These are phyloP conservation scores for Drosophila greeni DNA, from an alignment of 2,888 invertebrate genomes.

Conservation along the genomic window DNA sequence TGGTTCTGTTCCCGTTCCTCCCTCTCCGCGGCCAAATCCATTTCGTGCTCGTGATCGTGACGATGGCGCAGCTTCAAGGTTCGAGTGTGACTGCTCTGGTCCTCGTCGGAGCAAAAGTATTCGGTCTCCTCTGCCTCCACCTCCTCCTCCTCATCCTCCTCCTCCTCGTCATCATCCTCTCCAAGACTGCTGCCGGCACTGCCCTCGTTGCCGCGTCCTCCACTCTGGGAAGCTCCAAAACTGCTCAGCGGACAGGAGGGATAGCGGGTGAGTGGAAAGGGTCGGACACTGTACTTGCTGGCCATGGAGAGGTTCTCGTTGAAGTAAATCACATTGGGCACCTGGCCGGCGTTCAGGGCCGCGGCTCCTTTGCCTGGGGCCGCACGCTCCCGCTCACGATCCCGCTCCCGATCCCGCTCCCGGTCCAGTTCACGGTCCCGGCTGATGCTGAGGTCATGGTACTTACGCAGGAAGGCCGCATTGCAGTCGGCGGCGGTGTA, in stretches of 20 bases:
- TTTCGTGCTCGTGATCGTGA: constrained; percentile 5
- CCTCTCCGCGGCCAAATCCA: constrained; percentile 15
- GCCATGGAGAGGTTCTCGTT: constrained; percentile 79
- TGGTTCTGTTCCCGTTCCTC: constrained; percentile 1
- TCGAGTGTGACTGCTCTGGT: constrained; percentile 59
- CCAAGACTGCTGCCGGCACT: constrained; percentile 60
- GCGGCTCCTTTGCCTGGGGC: constrained; percentile 12
- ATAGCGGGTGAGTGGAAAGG: constrained; percentile 68
- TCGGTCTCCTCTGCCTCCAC: constrained; percentile 69
- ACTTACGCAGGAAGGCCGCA: constrained; percentile 76
- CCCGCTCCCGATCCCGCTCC: constrained; percentile 26
- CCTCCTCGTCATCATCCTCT: constrained; percentile 42
- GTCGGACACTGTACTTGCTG: constrained; percentile 75
- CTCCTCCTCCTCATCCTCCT: constrained; percentile 44
- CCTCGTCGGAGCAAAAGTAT: constrained; percentile 77
- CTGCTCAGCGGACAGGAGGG: constrained; percentile 68
- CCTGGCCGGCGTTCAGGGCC: constrained; percentile 13
- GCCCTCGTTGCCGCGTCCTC: constrained; percentile 18
- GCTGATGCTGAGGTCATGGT: constrained; percentile 71
- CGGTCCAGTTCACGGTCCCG: constrained; percentile 28
- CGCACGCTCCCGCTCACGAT: constrained; percentile 33
- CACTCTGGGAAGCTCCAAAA: constrained; percentile 40
- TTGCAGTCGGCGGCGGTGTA: constrained; percentile 76
- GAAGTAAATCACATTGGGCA: constrained; percentile 76
- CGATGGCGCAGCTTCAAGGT: constrained; percentile 48